Conservation (phyloP, 2,888 invertebrate species). For the Cheilosia variabilis region DNA sequence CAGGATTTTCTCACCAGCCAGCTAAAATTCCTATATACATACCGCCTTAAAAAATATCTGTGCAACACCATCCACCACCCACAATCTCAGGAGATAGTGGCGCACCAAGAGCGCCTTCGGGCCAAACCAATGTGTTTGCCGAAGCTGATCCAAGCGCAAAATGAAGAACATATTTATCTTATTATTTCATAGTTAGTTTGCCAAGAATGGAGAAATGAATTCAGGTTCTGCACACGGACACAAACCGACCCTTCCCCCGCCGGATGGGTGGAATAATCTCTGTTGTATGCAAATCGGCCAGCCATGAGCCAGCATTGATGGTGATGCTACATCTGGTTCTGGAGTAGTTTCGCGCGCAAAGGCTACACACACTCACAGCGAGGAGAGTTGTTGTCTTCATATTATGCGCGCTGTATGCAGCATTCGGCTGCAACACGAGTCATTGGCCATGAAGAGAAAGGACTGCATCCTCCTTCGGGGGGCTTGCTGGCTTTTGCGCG, state of each 20-base stretch:
- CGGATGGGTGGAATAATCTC: constrained; percentile 44
- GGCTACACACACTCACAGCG: constrained; percentile 2
- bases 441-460: constrained; percentile 57
- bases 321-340: constrained; percentile 23
- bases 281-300: constrained; percentile 57
- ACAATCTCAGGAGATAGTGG: constrained; percentile 15
- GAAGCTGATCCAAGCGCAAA: constrained; percentile 71
- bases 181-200: constrained; percentile 74
- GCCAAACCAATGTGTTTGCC: constrained; percentile 59
- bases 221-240: constrained; percentile 25
- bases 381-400: neutral
- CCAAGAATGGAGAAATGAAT: constrained; percentile 65
- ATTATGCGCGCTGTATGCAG: neutral
- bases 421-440: constrained; percentile 42
- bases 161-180: constrained; percentile 74
- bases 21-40: constrained; percentile 48
- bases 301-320: constrained; percentile 12
- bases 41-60: constrained; percentile 37
- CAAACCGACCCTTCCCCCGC: neutral
- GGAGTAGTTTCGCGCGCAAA: constrained; percentile 18
- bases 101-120: constrained; percentile 16
- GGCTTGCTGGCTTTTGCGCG: neutral
- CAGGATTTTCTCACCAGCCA: constrained; percentile 71
- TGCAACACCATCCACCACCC: constrained; percentile 39
- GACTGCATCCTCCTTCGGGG: constrained; percentile 7